Conservation (phyloP, 2,113 vertebrate genomes). For the Bujurquina vittata region DNA sequence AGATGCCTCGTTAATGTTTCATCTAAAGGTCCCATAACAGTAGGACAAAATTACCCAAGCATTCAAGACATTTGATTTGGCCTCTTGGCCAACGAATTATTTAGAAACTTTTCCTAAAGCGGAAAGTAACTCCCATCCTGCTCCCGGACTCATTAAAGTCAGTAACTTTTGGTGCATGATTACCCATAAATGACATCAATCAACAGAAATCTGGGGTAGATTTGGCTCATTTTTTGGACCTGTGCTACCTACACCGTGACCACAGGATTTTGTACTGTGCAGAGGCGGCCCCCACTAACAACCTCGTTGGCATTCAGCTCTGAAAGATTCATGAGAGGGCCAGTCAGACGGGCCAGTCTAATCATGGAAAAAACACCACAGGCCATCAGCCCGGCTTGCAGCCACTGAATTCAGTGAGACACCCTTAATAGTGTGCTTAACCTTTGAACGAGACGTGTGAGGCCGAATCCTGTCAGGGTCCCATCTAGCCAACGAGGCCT, state of each 20-base stretch:
- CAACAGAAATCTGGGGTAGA: constrained; percentile 1
- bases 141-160: constrained; percentile 1
- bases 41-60: background rate
- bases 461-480: constrained; percentile 52
- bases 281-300: constrained; percentile 23
- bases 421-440: constrained; percentile 66
- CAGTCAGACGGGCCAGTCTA: constrained; percentile 47
- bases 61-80: background rate
- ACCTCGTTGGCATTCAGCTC: constrained; percentile 56
- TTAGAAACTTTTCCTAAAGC: background rate
- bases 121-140: background rate
- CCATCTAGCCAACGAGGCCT: constrained; percentile 36
- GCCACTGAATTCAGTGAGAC: constrained; percentile 27
- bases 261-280: background rate
- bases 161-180: background rate
- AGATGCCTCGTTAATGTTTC: background rate
- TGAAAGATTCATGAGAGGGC: constrained; percentile 61
- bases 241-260: background rate
- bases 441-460: constrained; percentile 67
- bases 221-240: background rate
- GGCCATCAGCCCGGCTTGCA: constrained; percentile 41
- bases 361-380: constrained; percentile 65
- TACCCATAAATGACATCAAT: constrained; percentile 12
- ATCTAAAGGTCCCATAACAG: background rate
- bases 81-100: background rate